Base-by-base conservation (phyloP, 1,140 invertebrate species). In the Rhagoletis zephyria region DNA sequence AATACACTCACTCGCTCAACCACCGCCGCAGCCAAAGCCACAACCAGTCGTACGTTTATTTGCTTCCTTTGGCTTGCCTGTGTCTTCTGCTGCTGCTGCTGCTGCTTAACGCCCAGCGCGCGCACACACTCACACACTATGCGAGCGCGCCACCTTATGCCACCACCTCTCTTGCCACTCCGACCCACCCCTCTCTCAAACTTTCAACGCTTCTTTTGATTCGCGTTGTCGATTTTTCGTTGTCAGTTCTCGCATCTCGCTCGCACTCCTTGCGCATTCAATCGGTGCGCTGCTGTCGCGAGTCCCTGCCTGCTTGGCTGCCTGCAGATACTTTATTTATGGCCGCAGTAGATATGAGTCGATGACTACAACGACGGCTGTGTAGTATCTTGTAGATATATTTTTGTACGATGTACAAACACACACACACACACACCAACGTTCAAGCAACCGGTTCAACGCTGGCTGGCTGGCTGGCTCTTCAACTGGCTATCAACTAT, bases 261-360 rank as follows among this genome's bases (percentile, higher is more conserved):
- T 77, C 87, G 56, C 87, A 81, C 51, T 65, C n/a, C 10, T 14
- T 9, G 12, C 48, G n/a, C 42, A 51, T 61, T 81, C 87, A 85
- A 19, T 48, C 40, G 19, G 4, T 85, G 91, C 91, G 89, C 90
- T 90, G 86, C 88, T 91, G 88, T 87, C 59, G 81, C 88, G 85
- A 56, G 65, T 87, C 59, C 70, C 88, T 74, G 89, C 89, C 67
- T 81, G 60, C 70, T 87, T 74, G 89, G 88, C 67, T 81, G 60
- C 88, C 85, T 77, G 88, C 90, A 92, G 91, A 91, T 91, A 91
- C 90, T 91, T 91, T 91, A 91, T 91, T 91, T 91, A 91, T 91
- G 91, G 90, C 90, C 90, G 90, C 89, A 90, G 88, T 81, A 19
- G 74, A 81, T 81, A 81, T 81, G 74, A 74, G 67, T 42, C 67